Percentiles rank a stretch among this genome's conserved stretches.
Conservation (phyloP, 1,140 invertebrate genomes). For the Trinorchestia longiramus region DNA sequence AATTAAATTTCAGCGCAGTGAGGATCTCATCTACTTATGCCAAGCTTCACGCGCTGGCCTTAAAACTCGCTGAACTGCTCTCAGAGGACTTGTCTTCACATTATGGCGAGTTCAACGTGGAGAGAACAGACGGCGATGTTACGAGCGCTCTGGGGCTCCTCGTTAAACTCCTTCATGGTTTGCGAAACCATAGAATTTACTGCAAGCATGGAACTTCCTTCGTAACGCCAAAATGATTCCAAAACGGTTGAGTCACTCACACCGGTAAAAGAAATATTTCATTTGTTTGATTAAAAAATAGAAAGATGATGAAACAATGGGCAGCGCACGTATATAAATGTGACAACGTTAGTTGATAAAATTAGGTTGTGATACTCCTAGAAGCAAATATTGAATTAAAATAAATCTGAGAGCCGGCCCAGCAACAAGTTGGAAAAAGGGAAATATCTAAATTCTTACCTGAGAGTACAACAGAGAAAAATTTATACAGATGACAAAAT, state of each 20-base stretch:
- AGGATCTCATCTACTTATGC: not conserved
- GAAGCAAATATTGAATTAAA: too few relatives aligned
- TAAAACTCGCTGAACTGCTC: not conserved
- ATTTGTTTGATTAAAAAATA: too few relatives aligned
- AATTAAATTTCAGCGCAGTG: not conserved
- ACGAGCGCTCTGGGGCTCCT: not conserved
- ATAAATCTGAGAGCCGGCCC: too few relatives aligned
- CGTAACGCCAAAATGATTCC: not conserved
- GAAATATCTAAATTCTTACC: too few relatives aligned
- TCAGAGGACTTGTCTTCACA: not conserved
- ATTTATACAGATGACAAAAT: too few relatives aligned
- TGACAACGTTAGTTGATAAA: too few relatives aligned
- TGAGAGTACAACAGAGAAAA: too few relatives aligned
- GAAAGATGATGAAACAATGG: too few relatives aligned
- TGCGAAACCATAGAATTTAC: not conserved
- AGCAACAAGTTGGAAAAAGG: too few relatives aligned
- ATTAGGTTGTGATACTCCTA: too few relatives aligned
- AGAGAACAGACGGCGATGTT: not conserved
- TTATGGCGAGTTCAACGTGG: not conserved
- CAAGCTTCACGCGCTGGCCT: not conserved
- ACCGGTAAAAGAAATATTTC: not conserved
- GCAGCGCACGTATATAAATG: too few relatives aligned
- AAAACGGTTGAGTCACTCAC: not conserved
- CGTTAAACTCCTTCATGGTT: not conserved
- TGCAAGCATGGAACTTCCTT: not conserved